A percentile compares a stretch with the other conserved stretches of the same genome.
Conservation (phyloP, 2,797 vertebrate genomes). For the Xenops minutus region DNA sequence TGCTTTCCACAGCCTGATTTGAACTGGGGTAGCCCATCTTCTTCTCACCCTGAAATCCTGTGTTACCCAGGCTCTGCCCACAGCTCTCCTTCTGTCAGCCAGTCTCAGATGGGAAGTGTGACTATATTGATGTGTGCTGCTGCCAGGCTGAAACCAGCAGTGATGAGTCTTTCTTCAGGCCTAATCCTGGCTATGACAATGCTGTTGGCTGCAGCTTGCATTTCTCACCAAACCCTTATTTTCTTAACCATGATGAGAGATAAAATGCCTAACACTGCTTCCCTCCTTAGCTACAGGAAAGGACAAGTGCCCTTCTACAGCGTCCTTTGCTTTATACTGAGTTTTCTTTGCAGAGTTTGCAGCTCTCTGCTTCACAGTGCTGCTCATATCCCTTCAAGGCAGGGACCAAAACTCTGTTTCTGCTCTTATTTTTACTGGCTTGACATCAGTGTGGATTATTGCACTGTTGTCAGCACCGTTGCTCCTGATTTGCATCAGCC, state of each 20-base stretch:
- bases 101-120: neutral
- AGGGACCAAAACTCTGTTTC: slow-evolving; percentile 21
- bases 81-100: neutral
- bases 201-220: neutral
- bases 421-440: slow-evolving; percentile 60
- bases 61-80: neutral
- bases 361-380: neutral
- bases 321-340: neutral
- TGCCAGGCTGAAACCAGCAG: neutral
- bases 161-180: neutral
- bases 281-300: neutral
- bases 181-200: neutral
- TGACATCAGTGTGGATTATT: slow-evolving; percentile 57
- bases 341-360: neutral
- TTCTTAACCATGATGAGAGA: neutral
- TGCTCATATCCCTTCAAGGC: slow-evolving; percentile 33
- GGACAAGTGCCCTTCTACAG: neutral
- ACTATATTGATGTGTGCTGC: accelerated
- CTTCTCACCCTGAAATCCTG: neutral
- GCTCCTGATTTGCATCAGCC: slow-evolving; percentile 62
- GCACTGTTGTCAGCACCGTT: slow-evolving; percentile 55
- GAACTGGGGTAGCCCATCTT: neutral
- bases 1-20: neutral
- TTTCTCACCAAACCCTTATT: neutral
- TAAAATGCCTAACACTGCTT: neutral